A percentile compares a stretch with the other conserved stretches of the same genome.
These are phyloP conservation scores for Calameuta idolon DNA, from an alignment of 2,888 invertebrate genomes.

Conservation along the genomic window DNA sequence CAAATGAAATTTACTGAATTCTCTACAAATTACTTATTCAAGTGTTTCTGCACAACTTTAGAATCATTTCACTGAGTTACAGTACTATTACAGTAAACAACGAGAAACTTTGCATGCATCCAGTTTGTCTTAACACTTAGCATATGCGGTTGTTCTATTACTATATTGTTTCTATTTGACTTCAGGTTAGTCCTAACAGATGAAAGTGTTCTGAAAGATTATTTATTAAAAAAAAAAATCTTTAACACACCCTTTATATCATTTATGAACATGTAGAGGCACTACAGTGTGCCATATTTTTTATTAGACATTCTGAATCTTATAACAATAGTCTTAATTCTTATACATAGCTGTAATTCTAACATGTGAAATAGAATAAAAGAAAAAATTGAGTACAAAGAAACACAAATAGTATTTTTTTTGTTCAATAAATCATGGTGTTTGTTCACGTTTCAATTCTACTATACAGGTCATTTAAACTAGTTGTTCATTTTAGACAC, in stretches of 20 bases:
- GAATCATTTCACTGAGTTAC: background rate
- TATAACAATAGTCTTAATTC: constrained; percentile 14
- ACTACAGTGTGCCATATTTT: constrained; percentile 3
- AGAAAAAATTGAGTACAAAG: constrained; percentile 6
- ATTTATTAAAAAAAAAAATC: background rate
- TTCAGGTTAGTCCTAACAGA: background rate
- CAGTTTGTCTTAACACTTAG: background rate
- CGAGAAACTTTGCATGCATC: constrained; percentile 51
- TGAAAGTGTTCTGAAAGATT: background rate
- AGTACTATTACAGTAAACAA: constrained; percentile 46
- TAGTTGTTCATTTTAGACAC: background rate
- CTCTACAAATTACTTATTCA: background rate
- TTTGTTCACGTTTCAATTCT: too few relatives aligned
- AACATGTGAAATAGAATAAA: background rate
- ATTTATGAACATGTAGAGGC: background rate
- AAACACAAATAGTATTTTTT: constrained; percentile 10
- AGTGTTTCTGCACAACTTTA: background rate
- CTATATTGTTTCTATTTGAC: background rate
- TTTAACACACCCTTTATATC: background rate
- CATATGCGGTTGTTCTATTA: background rate
- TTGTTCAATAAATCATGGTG: too few relatives aligned
- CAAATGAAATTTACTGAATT: background rate
- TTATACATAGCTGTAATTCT: constrained; percentile 9
- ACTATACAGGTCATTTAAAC: background rate
- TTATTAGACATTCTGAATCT: constrained; percentile 27